Base-by-base conservation (phyloP, 1,140 invertebrate species). In the Neotoxoptera formosana region DNA sequence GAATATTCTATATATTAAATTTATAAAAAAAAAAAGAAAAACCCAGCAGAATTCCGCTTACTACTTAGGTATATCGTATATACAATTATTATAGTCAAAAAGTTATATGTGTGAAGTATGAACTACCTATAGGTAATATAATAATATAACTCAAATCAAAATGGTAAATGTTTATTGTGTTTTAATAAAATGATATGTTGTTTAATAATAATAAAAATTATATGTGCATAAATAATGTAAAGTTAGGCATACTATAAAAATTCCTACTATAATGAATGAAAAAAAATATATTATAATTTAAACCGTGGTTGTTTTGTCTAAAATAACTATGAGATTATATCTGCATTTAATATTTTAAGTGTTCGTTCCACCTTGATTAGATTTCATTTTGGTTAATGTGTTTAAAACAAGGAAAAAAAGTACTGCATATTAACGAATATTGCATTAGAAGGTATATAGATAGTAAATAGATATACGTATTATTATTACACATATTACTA, bases 381-480 rank as follows among this genome's bases (percentile, higher is more conserved):
- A 84, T 84, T 84, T 84, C 36, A 45, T 30, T 84, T 84, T 30
- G 45, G 23, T 41, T 41, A 30, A 84, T 45, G 41, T 84, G 45
- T 45, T 83, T 36, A 9, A 34, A 83, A 84, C 34, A 84, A 84
- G 36, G 83, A 84, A 84, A 84, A 84, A 84, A 11, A 45, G 83
- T 84, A 9, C 11, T 45, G 7, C 11, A 11, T 84, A 41, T 84
- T 25, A 84, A 84, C 83, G 83, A 84, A 36, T 45, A 41, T 84
- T 84, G 83, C 41, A 25, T 84, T 41, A 84, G 83, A 84, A 45
- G 83, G 36, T 84, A 84, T 45, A 84, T 41, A 76, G n/a, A 84
- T 84, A 84, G 36, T 76, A 76, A 76, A 76, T 45, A 84, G 21
- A 1, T 84, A 84, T 7, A 2, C 67, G 4, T n/a, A n/a, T n/a